Evolutionary conservation across 2,113 vertebrate genomes (phyloP), one percentile per base, ranked within the genome.

Genomic region (Sander lucioperca): DNA sequence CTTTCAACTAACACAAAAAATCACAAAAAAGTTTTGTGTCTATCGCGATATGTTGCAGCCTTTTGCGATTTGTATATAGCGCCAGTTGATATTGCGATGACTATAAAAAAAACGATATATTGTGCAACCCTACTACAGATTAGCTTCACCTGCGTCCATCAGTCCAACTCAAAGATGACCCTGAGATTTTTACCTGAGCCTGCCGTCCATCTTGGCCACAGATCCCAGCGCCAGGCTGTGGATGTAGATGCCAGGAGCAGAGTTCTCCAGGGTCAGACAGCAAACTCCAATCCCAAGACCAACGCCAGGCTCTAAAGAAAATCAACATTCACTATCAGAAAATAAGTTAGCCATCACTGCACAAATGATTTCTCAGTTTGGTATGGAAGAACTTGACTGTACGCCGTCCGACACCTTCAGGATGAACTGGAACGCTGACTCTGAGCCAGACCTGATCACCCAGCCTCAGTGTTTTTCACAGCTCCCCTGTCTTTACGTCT

Each of bases 151-250:
- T 33, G 18, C 2, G 2, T 62, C 43, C 8, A 14, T 27, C 3
- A 48, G 4, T 36, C 4, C n/a, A 51, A 15, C 11, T 81, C 19
- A 47, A 5, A 70, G 19, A 25, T 48, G 50, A 76, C 3, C 25
- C 10, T 65, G 0, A 14, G 0, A 3, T 50, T n/a, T 51, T 39
- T 82, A 99, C 97, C 98, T 98, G 86, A 99, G 95, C 77, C 97
- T 97, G 80, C 97, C 94, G 69, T 99, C 98, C 96, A 99, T 97
- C 95, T 99, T 98, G 87, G 97, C 96, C 77, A 98, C 97, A 0
- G 98, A 99, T 68, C 97, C 98, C 0, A 98, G 96, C 3, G 97
- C 96, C 64, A 99, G 92, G 77, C 97, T 99, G 86, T 99, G 98
- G 82, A 99, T 98, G 87, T 99, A 99, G 92, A 99, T 99, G 25